phyloP scores from a whole-genome alignment of 2,113 vertebrate species.

The Drymodes brunneopygia region DNA sequence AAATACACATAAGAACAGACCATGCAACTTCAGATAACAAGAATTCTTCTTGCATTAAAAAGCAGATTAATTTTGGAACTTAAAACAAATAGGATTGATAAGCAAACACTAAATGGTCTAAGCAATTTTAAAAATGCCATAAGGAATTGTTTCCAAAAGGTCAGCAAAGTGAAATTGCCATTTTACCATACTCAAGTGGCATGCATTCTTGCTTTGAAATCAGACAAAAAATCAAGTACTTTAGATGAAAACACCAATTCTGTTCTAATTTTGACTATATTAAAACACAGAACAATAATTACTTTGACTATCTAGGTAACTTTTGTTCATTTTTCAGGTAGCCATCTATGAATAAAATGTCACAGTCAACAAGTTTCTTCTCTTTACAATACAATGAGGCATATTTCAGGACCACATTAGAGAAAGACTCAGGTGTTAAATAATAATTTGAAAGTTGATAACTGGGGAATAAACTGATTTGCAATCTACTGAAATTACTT shows the following conservation, averaged over 20 bases:
- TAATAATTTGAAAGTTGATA: neutral
- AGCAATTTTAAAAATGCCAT: neutral
- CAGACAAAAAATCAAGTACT: neutral
- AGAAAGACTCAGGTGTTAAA: neutral
- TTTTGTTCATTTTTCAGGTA: neutral
- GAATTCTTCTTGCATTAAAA: neutral
- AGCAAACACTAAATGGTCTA: neutral
- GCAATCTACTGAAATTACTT: neutral
- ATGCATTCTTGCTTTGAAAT: neutral
- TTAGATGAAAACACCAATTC: neutral
- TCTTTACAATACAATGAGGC: neutral
- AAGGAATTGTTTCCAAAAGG: neutral
- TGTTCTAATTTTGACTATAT: neutral
- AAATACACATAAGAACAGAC: neutral
- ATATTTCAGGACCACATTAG: neutral
- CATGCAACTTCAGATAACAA: neutral
- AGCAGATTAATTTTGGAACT: neutral
- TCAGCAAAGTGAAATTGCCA: neutral
- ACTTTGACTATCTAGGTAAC: neutral
- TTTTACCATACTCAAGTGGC: neutral
- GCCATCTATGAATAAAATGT: neutral
- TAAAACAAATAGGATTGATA: neutral
- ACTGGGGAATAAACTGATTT: neutral
- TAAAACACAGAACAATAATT: neutral
- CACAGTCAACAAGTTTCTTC: neutral